phyloP scores from a whole-genome alignment of 2,113 vertebrate genomes.

The Amblyornis subalaris region DNA sequence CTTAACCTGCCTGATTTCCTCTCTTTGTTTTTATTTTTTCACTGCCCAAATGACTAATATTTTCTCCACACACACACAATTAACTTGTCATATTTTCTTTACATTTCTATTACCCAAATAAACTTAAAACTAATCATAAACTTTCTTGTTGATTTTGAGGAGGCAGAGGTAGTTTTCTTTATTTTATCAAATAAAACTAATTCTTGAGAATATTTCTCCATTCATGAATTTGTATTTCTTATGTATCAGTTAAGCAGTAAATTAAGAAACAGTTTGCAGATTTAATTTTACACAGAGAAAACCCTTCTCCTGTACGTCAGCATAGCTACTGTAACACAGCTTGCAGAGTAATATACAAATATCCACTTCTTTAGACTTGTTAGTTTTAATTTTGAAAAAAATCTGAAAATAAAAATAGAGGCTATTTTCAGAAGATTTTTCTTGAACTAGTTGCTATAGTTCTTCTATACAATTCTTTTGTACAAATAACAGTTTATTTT shows the following conservation, averaged over 20 bases:
- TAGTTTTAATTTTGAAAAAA: neutral
- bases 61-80: neutral
- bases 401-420: neutral
- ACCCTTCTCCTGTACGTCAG: neutral
- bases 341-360: neutral
- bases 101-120: neutral
- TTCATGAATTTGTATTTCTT: neutral
- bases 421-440: neutral
- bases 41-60: neutral
- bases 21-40: neutral
- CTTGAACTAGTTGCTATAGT: neutral
- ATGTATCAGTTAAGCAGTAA: neutral
- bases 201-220: neutral
- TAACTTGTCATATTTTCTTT: neutral
- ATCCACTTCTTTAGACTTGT: neutral
- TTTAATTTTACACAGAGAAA: neutral
- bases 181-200: neutral
- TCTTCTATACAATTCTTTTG: neutral
- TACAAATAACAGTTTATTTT: slow-evolving; percentile 30
- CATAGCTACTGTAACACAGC: neutral
- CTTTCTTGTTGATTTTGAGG: neutral
- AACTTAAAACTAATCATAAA: neutral
- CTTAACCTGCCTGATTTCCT: neutral
- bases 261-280: neutral
- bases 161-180: neutral